Conservation (phyloP, 2,113 vertebrate genomes). For the Malurus melanocephalus region DNA sequence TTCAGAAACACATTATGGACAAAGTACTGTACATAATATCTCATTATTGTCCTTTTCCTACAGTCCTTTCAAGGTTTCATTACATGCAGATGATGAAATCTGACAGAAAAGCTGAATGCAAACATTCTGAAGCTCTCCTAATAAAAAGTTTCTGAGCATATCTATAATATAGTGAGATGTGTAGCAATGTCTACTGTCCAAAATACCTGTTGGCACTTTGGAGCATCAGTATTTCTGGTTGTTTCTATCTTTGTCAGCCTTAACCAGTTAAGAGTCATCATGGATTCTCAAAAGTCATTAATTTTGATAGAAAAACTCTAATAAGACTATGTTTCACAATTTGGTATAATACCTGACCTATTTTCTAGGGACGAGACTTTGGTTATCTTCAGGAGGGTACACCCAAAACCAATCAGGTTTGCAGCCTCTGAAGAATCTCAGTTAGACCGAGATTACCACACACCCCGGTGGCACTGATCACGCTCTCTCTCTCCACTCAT, state of each 20-base stretch:
- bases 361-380: neutral
- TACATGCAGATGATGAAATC: neutral
- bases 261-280: neutral
- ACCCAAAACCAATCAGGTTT: constrained; percentile 2
- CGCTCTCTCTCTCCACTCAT: neutral
- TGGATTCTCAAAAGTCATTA: neutral
- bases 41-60: neutral
- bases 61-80: neutral
- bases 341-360: neutral
- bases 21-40: neutral
- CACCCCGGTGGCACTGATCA: neutral
- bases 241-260: neutral
- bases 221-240: neutral
- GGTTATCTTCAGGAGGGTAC: neutral
- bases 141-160: neutral
- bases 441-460: neutral
- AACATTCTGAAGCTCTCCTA: neutral
- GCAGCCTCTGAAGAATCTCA: neutral
- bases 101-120: neutral
- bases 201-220: neutral
- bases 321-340: neutral
- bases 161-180: neutral
- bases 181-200: neutral
- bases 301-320: neutral
- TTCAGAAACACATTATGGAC: neutral